phyloP scores from a whole-genome alignment of 2,797 vertebrate species.

The Lutjanus argentimaculatus region DNA sequence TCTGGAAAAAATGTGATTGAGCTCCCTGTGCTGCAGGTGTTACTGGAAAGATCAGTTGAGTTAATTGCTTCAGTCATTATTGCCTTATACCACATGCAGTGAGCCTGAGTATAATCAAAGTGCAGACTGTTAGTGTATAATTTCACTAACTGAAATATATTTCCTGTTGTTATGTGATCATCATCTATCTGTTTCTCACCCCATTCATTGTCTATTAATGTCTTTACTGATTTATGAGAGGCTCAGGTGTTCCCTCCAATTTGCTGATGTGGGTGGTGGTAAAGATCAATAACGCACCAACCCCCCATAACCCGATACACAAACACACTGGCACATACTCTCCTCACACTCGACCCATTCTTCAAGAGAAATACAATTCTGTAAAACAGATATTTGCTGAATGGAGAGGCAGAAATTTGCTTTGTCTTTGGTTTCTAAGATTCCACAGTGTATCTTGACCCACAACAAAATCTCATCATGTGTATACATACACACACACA shows the following conservation, averaged over 20 bases:
- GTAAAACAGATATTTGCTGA: constrained; percentile 55
- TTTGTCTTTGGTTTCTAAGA: constrained; percentile 30
- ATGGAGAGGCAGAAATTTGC: constrained; percentile 13
- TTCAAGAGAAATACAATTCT: constrained; percentile 61
- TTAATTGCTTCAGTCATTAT: constrained; percentile 71
- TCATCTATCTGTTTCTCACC: constrained; percentile 24
- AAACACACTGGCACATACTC: neutral
- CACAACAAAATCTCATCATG: constrained; percentile 7
- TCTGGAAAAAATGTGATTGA: constrained; percentile 47
- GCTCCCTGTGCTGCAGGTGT: constrained; percentile 58
- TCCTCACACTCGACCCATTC: neutral
- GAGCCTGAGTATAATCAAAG: constrained; percentile 55
- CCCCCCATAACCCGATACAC: too few relatives aligned
- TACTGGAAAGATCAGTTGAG: constrained; percentile 63
- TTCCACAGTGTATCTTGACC: constrained; percentile 21
- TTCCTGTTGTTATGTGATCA: constrained; percentile 25
- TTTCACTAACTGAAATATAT: constrained; percentile 46
- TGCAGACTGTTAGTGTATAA: constrained; percentile 38
- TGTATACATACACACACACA: constrained; percentile 12
- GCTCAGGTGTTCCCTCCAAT: constrained; percentile 56
- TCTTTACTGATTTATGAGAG: constrained; percentile 42
- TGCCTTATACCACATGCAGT: constrained; percentile 43
- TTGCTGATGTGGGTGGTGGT: constrained; percentile 43
- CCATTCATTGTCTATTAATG: constrained; percentile 29
- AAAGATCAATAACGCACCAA: constrained; percentile 47